Conservation (phyloP, 2,888 invertebrate species). For the Onchidella celtica region DNA sequence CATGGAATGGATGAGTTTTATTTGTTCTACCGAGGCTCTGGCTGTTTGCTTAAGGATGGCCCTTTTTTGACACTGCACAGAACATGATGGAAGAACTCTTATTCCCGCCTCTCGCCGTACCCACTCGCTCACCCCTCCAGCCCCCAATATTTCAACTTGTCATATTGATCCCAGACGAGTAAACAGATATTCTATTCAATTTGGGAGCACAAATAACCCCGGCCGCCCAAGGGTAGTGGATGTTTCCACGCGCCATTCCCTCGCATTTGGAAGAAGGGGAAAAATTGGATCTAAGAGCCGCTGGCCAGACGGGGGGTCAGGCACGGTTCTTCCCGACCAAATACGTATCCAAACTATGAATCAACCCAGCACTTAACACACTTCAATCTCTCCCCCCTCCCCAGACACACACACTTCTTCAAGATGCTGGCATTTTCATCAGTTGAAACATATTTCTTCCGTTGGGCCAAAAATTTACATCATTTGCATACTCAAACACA, state of each 20-base stretch:
- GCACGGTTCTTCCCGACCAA: not conserved
- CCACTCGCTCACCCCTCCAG: not conserved
- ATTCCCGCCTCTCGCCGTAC: not conserved
- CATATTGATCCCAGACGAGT: constrained; percentile 35
- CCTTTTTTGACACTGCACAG: not conserved
- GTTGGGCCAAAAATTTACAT: not conserved
- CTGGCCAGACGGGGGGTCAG: too few relatives aligned
- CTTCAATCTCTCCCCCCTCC: not conserved
- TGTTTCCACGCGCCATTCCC: not conserved
- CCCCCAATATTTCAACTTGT: constrained; percentile 35
- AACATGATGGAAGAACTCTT: not conserved
- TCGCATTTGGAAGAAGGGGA: not conserved
- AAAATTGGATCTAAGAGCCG: constrained; percentile 31
- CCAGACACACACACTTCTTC: too few relatives aligned
- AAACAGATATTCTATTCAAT: constrained; percentile 50
- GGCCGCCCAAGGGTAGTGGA: not conserved
- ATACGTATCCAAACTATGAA: not conserved
- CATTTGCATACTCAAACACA: constrained; percentile 31
- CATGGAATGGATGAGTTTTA: not conserved
- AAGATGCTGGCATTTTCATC: not conserved
- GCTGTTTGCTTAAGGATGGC: not conserved
- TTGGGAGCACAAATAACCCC: constrained; percentile 38
- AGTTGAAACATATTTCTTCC: not conserved
- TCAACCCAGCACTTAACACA: constrained; percentile 6
- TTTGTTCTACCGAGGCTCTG: not conserved